A percentile compares a stretch with the other conserved stretches of the same genome.
Conservation (phyloP, 2,888 invertebrate species). For the Lithophane leautieri region DNA sequence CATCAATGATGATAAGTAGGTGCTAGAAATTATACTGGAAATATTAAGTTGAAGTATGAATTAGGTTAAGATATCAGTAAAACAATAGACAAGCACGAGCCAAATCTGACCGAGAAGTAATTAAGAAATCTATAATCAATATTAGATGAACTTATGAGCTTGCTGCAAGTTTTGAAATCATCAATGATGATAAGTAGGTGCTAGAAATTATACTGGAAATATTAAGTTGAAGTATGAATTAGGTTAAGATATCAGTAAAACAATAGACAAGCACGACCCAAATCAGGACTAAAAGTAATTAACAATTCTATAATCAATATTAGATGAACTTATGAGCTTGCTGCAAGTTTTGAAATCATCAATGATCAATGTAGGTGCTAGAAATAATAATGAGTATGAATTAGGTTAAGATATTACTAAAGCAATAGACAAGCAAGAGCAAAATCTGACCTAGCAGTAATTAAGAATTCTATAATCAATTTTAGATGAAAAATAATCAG, state of each 20-base stretch:
- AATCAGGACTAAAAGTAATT: too few relatives aligned
- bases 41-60: neutral
- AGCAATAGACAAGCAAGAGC: neutral
- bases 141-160: too few relatives aligned
- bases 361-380: neutral
- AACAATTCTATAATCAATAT: too few relatives aligned
- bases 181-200: neutral
- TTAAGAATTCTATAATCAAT: neutral
- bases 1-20: neutral
- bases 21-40: neutral
- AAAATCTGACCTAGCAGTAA: too few relatives aligned
- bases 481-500: too few relatives aligned
- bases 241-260: neutral
- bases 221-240: neutral
- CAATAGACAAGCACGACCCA: neutral
- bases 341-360: conserved; percentile 13
- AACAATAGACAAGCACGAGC: neutral
- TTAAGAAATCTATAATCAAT: too few relatives aligned
- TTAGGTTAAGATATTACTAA: neutral
- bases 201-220: neutral
- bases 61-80: neutral
- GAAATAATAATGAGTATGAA: neutral
- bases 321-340: neutral
- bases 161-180: conserved; percentile 12
- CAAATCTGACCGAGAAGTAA: too few relatives aligned